These are phyloP conservation scores for Camponotus pennsylvanicus DNA, from an alignment of 1,140 invertebrate species.

Conservation along the genomic window DNA sequence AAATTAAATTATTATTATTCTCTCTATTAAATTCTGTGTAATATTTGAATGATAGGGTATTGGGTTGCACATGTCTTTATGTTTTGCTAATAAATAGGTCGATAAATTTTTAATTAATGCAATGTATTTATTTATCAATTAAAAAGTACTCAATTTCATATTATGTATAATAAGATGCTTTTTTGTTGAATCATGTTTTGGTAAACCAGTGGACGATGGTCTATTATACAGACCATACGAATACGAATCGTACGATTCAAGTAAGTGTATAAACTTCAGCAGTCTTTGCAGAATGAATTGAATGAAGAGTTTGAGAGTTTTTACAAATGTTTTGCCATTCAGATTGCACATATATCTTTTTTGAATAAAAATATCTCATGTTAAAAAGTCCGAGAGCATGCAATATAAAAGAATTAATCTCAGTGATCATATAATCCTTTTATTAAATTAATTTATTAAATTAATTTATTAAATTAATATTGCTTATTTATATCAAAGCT, in stretches of 20 bases:
- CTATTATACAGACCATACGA: conserved; percentile 60
- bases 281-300: conserved; percentile 82
- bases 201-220: conserved; percentile 84
- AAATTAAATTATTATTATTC: neutral
- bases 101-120: conserved; percentile 33
- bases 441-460: conserved; percentile 27
- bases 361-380: neutral
- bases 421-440: conserved; percentile 11
- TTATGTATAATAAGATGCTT: conserved; percentile 72
- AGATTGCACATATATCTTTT: conserved; percentile 56
- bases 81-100: neutral
- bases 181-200: conserved; percentile 83
- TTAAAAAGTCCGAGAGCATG: conserved; percentile 37
- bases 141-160: conserved; percentile 57
- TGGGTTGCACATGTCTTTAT: conserved; percentile 10
- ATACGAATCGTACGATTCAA: conserved; percentile 81
- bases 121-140: conserved; percentile 49
- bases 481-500: conserved; percentile 21
- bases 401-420: conserved; percentile 27
- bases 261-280: conserved; percentile 83
- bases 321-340: conserved; percentile 43
- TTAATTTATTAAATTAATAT: conserved; percentile 22
- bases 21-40: conserved; percentile 18
- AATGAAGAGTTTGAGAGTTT: conserved; percentile 80
- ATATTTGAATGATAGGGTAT: conserved; percentile 12